Conservation (phyloP, 2,113 vertebrate genomes). For the Aphelocoma coerulescens region DNA sequence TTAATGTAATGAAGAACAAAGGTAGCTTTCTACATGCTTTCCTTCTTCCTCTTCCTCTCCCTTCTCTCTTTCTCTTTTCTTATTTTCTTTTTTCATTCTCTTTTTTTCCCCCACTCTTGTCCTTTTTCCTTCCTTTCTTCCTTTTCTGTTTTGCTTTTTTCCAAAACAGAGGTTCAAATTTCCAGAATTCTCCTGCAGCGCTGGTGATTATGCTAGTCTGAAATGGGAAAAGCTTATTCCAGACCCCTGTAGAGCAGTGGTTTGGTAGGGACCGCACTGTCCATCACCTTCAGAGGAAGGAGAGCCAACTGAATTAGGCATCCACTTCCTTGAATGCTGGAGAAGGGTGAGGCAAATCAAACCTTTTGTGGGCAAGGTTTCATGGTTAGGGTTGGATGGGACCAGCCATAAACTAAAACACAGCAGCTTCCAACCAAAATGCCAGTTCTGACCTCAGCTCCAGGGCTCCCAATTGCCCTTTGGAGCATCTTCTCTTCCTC, state of each 20-base stretch:
- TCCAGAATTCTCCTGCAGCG: background rate
- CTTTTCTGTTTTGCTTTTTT: background rate
- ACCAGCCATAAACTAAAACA: background rate
- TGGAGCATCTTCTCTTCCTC: background rate
- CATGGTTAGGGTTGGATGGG: background rate
- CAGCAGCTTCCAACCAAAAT: background rate
- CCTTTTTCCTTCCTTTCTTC: background rate
- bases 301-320: background rate
- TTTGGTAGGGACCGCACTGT: fast-evolving
- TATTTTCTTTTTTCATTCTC: too few relatives aligned
- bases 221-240: background rate
- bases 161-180: background rate
- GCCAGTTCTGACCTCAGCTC: background rate
- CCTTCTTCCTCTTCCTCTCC: background rate
- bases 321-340: background rate
- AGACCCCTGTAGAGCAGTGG: background rate
- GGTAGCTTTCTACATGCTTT: background rate
- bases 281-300: background rate
- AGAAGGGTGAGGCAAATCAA: background rate
- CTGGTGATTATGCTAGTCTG: background rate
- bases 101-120: fast-evolving
- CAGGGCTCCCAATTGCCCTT: background rate
- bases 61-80: background rate
- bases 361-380: background rate
- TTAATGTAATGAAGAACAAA: background rate